A percentile compares a stretch with the other conserved stretches of the same genome.
Evolutionary conservation across 1,140 invertebrate species (phyloP).

Genomic region (Pseudomyrmex pallidus): DNA sequence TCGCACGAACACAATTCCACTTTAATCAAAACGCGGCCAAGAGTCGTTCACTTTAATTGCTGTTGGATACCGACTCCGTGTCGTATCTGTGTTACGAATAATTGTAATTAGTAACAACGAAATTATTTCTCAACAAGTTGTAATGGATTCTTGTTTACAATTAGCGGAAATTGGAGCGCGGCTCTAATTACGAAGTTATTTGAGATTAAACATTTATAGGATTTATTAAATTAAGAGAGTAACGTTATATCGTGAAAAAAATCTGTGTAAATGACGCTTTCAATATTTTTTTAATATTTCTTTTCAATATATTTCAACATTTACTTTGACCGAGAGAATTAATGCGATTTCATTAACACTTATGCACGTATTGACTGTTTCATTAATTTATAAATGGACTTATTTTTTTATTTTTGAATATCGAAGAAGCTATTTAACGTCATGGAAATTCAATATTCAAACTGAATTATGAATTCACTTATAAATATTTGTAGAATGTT

Average conservation of each 20-base stretch:
- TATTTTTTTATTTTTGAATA: no score
- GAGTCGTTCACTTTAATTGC: neutral
- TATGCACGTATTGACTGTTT: no score
- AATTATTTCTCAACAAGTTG: neutral
- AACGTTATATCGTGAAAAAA: no score
- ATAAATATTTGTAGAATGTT: neutral
- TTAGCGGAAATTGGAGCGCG: conserved; percentile 19
- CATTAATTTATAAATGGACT: no score
- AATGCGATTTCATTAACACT: no score
- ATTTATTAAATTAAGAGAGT: neutral
- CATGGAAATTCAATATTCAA: neutral
- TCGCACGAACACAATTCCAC: neutral
- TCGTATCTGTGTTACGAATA: neutral
- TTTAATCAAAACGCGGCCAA: neutral
- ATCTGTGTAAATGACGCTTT: no score
- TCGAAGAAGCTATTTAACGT: no score
- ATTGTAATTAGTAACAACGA: conserved; percentile 6
- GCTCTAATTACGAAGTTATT: conserved; percentile 18
- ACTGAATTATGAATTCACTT: neutral
- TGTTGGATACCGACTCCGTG: neutral
- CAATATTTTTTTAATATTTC: no score
- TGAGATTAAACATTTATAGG: neutral
- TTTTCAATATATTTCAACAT: no score
- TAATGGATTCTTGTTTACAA: neutral
- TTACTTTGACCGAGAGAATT: no score